Evolutionary conservation across 2,797 vertebrate genomes (phyloP).

Genomic region (Scomberomorus guttatus): DNA sequence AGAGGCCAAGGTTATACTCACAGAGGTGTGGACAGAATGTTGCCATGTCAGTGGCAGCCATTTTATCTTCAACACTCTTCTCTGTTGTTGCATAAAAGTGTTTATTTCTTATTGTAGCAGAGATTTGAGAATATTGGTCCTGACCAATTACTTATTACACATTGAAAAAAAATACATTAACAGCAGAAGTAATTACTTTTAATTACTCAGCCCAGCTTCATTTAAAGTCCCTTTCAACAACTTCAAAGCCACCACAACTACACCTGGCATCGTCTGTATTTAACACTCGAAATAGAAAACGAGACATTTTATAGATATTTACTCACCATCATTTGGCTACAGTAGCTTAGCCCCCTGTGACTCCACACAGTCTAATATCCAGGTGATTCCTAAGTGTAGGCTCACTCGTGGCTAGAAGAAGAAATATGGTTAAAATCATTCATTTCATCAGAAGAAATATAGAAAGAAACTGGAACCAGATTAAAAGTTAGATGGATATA

Average conservation of each 20-base stretch:
- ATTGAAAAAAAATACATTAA: not conserved
- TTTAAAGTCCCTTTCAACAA: too few relatives aligned
- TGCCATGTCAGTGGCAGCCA: not conserved
- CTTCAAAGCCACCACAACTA: not conserved
- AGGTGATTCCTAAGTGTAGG: not conserved
- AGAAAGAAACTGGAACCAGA: too few relatives aligned
- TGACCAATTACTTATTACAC: not conserved
- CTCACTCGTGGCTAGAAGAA: too few relatives aligned
- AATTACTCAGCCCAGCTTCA: too few relatives aligned
- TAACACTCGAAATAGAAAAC: not conserved
- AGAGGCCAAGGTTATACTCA: conserved; percentile 5
- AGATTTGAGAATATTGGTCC: not conserved
- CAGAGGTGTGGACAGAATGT: conserved; percentile 10
- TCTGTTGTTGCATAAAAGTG: not conserved
- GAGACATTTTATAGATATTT: not conserved
- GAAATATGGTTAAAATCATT: too few relatives aligned
- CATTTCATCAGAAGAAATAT: too few relatives aligned
- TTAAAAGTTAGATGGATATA: too few relatives aligned
- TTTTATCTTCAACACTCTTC: conserved; percentile 1
- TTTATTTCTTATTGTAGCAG: not conserved
- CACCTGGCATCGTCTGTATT: not conserved
- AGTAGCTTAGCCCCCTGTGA: not conserved
- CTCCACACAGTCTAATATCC: not conserved
- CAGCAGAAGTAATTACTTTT: not conserved
- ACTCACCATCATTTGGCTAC: not conserved